phyloP scores from a whole-genome alignment of 2,113 vertebrate species.

The Nyctibius bracteatus region DNA sequence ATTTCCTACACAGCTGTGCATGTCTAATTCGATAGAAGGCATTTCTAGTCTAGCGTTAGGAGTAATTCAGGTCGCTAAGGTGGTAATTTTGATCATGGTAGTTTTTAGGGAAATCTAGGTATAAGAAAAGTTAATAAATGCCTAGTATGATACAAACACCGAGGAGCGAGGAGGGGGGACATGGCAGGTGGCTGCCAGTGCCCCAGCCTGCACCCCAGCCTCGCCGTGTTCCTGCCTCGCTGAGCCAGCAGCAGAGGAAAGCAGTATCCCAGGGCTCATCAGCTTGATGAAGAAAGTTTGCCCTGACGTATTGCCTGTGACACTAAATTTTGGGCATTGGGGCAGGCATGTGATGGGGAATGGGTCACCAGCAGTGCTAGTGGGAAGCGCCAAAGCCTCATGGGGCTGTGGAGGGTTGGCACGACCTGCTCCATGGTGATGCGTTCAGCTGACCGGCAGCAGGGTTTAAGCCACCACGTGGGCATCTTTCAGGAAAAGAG shows the following conservation, averaged over 20 bases:
- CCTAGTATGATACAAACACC: not conserved
- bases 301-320: not conserved
- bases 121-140: not conserved
- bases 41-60: slow-evolving; percentile 10
- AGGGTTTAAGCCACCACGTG: not conserved
- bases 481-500: not conserved
- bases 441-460: accelerated
- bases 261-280: accelerated
- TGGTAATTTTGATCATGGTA: slow-evolving; percentile 40
- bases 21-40: not conserved
- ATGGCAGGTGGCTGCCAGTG: not conserved
- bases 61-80: not conserved
- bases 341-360: not conserved
- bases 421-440: accelerated
- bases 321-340: not conserved
- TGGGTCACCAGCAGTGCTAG: not conserved
- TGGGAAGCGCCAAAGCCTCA: not conserved
- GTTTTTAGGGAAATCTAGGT: slow-evolving; percentile 12
- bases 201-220: not conserved
- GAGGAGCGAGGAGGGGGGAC: not conserved
- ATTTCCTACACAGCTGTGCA: slow-evolving; percentile 46
- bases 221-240: accelerated
- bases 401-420: not conserved
- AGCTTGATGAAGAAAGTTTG: not conserved
- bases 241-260: not conserved